Base-by-base conservation (phyloP, 2,888 invertebrate species). In the Tenthredo scrophulariae region DNA sequence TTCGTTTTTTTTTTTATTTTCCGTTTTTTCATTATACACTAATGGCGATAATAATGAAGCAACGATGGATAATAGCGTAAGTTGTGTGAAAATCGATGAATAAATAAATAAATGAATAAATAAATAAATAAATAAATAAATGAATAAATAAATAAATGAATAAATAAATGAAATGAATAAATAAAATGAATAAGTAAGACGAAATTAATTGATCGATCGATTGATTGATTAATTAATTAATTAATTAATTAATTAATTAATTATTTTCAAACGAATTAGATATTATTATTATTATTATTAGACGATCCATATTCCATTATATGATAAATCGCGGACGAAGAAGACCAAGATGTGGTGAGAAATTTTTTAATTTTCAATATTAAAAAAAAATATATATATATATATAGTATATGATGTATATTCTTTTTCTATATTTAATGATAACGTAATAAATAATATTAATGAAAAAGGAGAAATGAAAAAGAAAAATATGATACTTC, bases 171-270 rank as follows among this genome's bases (percentile, higher is more conserved):
- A 74, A 37, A 37, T 37, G 7, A 67, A 15, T 26, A 33, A 62
- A 65, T 72, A 43, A 74, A 74, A 74, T 74, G 22, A 43, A 43
- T 43, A 43, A 74, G 18, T 70, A 70, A n/a, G 72, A 72, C 33
- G 29, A 13, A 13, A 33, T 67, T 33, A 6, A 33, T 67, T 62
- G 54, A 54, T 54, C 26, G 10, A 62, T 62, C 9, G 10, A 22
- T 62, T 0, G 10, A 22, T 62, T 2, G 4, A 26, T 33, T 33
- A 1, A 67, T 67, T 33, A 6, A 65, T 65, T 65, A 1, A 37
- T 72, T 40, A 22, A 40, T 43, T 3, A n/a, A 72, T 37, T 22
- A 13, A 7, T n/a, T n/a, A n/a, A n/a, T n/a, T n/a, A n/a, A 40
- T 40, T 40, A 40, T 46, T 46, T 15, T 3, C n/a, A 72, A 37